Evolutionary conservation across 2,888 invertebrate genomes (phyloP), one percentile per base, ranked within the genome.

Genomic region (Xanthorhoe spadicearia): DNA sequence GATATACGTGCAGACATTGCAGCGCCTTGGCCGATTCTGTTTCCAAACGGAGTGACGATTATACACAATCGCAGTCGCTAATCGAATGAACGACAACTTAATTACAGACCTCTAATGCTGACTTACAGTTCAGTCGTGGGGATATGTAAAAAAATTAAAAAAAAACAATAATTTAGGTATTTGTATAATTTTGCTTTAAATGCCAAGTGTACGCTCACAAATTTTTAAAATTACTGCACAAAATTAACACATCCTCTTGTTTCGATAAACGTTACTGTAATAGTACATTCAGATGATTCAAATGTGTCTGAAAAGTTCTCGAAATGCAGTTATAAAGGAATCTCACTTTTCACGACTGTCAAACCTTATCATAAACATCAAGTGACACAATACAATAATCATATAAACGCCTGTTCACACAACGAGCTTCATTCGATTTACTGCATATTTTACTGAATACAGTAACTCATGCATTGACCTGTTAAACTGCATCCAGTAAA

Each of bases 351-450:
- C 78, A 81, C 78, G 76, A 79, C 72, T 77, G 75, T 77, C 69
- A 77, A 78, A 77, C 77, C 84, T 84, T 85, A 83, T 72, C 79
- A 82, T 83, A 83, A 87, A 88, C 85, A 88, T 85, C 84, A 85
- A 88, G 83, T 85, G 87, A 87, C 89, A 89, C 88, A 87, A 86
- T 85, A 89, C 87, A 86, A 83, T 80, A 85, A 81, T 85, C 84
- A 83, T 10, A 13, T 43, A 43, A 13, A 4, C 13, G 13, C 38
- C 10, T 43, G 38, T 43, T 13, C 38, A 43, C 38, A 43, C 38
- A 43, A 13, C 38, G 38, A 13, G 4, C 1, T 13, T 13, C 38
- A 43, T 43, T 13, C 38, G 38, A 43, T 43, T 43, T 13, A 43
- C 38, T 43, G 5, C 38, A 38, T 43, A 43, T 13, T 13, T 4